Percentiles rank a stretch among this genome's conserved stretches.
These are phyloP conservation scores for Theristicus caerulescens DNA, from an alignment of 2,113 vertebrate species.

Conservation along the genomic window DNA sequence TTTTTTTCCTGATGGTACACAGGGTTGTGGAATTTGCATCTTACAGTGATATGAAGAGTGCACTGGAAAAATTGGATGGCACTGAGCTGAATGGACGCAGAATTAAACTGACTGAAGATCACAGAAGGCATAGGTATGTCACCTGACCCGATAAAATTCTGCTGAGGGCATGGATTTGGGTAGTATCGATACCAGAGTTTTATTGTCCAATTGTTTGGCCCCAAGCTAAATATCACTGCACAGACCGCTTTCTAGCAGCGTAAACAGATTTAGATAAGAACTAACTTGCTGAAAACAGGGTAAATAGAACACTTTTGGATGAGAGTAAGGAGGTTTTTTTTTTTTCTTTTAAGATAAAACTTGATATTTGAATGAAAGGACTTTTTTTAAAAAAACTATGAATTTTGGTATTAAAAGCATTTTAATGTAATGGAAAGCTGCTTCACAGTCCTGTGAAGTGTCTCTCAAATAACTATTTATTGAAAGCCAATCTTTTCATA, in stretches of 20 bases:
- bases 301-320: neutral
- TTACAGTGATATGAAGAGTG: conserved; percentile 92
- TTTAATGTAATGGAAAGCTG: neutral
- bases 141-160: neutral
- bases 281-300: neutral
- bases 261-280: conserved; percentile 26
- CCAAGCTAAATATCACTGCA: neutral
- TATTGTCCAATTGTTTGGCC: neutral
- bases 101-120: conserved; percentile 88
- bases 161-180: neutral
- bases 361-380: neutral
- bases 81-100: conserved; percentile 90
- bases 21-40: conserved; percentile 94
- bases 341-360: neutral
- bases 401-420: neutral
- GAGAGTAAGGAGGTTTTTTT: neutral
- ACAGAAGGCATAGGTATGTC: conserved; percentile 82
- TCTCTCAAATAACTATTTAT: neutral
- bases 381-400: neutral
- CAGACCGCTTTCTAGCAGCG: neutral
- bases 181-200: neutral
- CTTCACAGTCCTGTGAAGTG: neutral
- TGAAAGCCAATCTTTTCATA: neutral
- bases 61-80: conserved; percentile 88
- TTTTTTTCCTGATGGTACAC: neutral